phyloP scores from a whole-genome alignment of 2,113 vertebrate species.

The Empidonax alnorum region DNA sequence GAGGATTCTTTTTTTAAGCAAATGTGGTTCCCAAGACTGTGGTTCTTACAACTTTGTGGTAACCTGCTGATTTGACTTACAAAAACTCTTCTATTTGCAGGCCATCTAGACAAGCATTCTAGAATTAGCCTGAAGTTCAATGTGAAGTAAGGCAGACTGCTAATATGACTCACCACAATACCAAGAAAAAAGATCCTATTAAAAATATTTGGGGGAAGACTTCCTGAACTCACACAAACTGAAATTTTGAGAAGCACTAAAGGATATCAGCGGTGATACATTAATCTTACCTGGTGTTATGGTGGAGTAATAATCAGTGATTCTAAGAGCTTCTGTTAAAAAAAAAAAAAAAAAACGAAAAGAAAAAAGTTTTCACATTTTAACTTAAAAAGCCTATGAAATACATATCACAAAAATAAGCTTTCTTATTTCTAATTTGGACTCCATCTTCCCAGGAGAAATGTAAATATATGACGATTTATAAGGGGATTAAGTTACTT shows the following conservation, averaged over 20 bases:
- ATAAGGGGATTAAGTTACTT: neutral
- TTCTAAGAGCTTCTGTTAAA: neutral
- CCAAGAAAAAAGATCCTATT: neutral
- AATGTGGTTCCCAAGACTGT: neutral
- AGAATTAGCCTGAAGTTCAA: neutral
- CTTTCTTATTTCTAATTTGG: neutral
- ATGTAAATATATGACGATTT: neutral
- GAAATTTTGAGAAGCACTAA: neutral
- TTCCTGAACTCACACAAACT: neutral
- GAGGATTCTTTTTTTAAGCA: neutral
- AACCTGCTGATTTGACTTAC: neutral
- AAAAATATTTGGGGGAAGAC: neutral
- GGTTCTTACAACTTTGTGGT: neutral
- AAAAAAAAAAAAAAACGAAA: neutral
- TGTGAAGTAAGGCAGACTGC: neutral
- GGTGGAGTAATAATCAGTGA: neutral
- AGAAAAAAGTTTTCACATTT: neutral
- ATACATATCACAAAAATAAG: neutral
- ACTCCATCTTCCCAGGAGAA: neutral
- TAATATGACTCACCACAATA: neutral
- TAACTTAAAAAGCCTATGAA: neutral
- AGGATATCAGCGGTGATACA: neutral
- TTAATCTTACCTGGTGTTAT: constrained; percentile 17
- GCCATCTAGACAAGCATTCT: neutral
- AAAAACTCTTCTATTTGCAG: neutral